phyloP scores from a whole-genome alignment of 37 sponge, comb jelly and placozoan species.

The Crambe crambe region DNA sequence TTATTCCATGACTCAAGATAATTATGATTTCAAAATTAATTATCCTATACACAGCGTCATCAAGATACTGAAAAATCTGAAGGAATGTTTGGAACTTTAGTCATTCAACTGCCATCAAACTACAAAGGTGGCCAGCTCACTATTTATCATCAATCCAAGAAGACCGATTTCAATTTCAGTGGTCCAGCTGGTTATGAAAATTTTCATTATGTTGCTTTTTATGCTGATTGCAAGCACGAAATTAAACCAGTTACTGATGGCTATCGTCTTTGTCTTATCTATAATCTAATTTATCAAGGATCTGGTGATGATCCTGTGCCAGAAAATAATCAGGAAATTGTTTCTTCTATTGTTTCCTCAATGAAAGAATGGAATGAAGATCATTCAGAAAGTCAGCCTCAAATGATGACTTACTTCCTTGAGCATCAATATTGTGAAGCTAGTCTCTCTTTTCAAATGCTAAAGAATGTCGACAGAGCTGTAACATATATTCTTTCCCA shows the following conservation, averaged over 20 bases:
- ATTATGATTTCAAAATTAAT: no score
- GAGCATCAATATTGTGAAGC: no score
- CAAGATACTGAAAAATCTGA: no score
- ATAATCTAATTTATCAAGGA: slow-evolving; percentile 36
- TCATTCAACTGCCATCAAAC: slow-evolving; percentile 17
- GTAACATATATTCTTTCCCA: no score
- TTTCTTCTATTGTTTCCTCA: no score
- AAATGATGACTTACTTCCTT: no score
- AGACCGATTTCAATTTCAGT: slow-evolving; percentile 24
- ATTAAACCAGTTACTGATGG: slow-evolving; percentile 21
- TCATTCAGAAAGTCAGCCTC: no score
- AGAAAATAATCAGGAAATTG: neutral
- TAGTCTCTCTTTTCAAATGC: no score
- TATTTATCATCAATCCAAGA: slow-evolving; percentile 1
- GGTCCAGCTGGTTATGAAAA: neutral
- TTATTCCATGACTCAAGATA: no score
- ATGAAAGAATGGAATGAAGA: slow-evolving; percentile 29
- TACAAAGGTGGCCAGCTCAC: slow-evolving; percentile 24
- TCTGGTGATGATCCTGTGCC: slow-evolving; percentile 14
- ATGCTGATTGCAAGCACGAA: slow-evolving; percentile 47
- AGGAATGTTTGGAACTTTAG: no score
- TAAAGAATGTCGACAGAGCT: no score
- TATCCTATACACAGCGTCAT: no score
- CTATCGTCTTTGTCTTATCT: slow-evolving; percentile 40
- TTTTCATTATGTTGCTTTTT: slow-evolving; percentile 35